phyloP scores from a whole-genome alignment of 2,113 vertebrate species.

The Corythoichthys intestinalis region DNA sequence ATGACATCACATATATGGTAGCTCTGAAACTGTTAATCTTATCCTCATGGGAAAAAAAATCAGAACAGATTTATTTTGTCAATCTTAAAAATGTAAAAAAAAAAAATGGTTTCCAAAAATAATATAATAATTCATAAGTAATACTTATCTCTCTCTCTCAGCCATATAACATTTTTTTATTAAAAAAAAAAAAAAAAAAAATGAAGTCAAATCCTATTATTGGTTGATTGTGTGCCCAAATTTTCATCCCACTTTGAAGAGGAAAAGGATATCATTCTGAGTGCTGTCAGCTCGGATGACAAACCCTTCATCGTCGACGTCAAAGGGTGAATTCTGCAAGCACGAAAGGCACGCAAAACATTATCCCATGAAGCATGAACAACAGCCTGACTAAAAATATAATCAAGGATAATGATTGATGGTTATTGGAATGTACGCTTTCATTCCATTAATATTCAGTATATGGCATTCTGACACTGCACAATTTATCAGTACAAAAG shows the following conservation, averaged over 20 bases:
- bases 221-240: background rate
- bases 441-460: background rate
- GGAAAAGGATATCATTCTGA: constrained; percentile 84
- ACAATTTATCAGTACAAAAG: too few relatives aligned
- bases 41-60: too few relatives aligned
- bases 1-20: too few relatives aligned
- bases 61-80: too few relatives aligned
- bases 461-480: too few relatives aligned
- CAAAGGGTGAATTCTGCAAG: constrained; percentile 77
- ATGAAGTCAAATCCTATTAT: background rate
- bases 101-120: too few relatives aligned
- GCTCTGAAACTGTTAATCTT: too few relatives aligned
- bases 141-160: background rate
- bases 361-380: background rate
- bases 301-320: constrained; percentile 94
- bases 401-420: background rate
- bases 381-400: background rate
- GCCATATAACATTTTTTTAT: background rate
- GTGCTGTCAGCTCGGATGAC: constrained; percentile 80
- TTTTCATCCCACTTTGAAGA: background rate
- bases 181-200: background rate
- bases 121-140: background rate
- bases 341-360: constrained; percentile 6
- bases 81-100: too few relatives aligned
- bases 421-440: background rate